Percentiles rank a stretch among this genome's conserved stretches.
These are phyloP conservation scores for Struthidea cinerea DNA, from an alignment of 2,113 vertebrate species.

Conservation along the genomic window DNA sequence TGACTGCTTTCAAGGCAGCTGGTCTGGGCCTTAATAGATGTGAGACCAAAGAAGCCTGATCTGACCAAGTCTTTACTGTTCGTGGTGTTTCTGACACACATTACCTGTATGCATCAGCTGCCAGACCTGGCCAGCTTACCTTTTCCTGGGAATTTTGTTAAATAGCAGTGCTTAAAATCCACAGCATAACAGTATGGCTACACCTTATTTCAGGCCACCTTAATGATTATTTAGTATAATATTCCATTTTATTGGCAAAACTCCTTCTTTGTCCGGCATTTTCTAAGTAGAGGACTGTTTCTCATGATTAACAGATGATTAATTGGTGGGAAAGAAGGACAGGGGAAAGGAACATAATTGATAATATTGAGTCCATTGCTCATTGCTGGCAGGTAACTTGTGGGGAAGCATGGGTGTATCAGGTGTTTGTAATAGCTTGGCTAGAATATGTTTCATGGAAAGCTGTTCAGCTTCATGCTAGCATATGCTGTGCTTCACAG, in stretches of 20 bases:
- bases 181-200: neutral
- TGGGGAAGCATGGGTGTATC: slow-evolving; percentile 13
- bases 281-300: slow-evolving; percentile 28
- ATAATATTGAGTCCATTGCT: slow-evolving; percentile 29
- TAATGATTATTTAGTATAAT: slow-evolving; percentile 24
- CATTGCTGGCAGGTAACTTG: slow-evolving; percentile 46
- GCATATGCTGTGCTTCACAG: slow-evolving; percentile 44
- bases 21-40: neutral
- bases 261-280: neutral
- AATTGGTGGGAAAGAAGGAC: slow-evolving; percentile 18
- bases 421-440: slow-evolving; percentile 66
- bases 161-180: neutral
- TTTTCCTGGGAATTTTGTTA: neutral
- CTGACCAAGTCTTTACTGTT: neutral
- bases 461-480: slow-evolving; percentile 13
- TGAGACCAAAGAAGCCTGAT: neutral
- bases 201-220: neutral
- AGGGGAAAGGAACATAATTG: neutral
- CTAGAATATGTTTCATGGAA: neutral
- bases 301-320: slow-evolving; percentile 56
- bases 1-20: neutral
- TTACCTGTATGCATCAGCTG: neutral
- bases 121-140: neutral
- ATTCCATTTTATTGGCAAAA: slow-evolving; percentile 18
- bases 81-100: neutral